phyloP scores from a whole-genome alignment of 37 sponge, comb jelly and placozoan species.

The Petrosia ficiformis region DNA sequence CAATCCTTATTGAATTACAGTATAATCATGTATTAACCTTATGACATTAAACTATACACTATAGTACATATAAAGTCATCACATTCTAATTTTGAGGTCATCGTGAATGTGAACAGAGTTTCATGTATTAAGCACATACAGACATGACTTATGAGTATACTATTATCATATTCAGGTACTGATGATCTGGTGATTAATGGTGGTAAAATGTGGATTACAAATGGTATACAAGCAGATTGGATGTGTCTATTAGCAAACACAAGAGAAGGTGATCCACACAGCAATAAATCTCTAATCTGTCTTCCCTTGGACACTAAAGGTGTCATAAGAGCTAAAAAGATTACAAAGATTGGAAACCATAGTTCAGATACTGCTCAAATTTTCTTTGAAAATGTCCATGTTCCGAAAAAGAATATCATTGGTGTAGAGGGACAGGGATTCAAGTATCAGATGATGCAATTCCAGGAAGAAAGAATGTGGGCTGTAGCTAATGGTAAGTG shows the following conservation, averaged over 20 bases:
- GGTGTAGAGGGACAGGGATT: slow-evolving; percentile 93
- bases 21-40: too few species aligned
- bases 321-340: slow-evolving; percentile 28
- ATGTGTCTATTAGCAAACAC: slow-evolving; percentile 96
- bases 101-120: too few species aligned
- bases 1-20: too few species aligned
- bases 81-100: too few species aligned
- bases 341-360: slow-evolving; percentile 64
- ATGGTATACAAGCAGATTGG: slow-evolving; percentile 92
- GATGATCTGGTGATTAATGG: slow-evolving; percentile 94
- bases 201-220: slow-evolving; percentile 97
- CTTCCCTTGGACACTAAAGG: slow-evolving; percentile 91
- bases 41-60: too few species aligned
- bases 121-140: too few species aligned
- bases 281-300: slow-evolving; percentile 92
- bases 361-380: slow-evolving; percentile 89
- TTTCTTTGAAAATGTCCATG: slow-evolving; percentile 87
- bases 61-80: too few species aligned
- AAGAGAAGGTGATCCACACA: slow-evolving; percentile 65
- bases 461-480: slow-evolving; percentile 94
- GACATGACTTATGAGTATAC: too few species aligned
- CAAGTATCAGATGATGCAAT: slow-evolving; percentile 92
- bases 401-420: slow-evolving; percentile 81
- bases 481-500: slow-evolving; percentile 55
- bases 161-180: slow-evolving; percentile 19